Evolutionary conservation across 2,888 invertebrate genomes (phyloP).

Genomic region (Rugalucina vietnamica): DNA sequence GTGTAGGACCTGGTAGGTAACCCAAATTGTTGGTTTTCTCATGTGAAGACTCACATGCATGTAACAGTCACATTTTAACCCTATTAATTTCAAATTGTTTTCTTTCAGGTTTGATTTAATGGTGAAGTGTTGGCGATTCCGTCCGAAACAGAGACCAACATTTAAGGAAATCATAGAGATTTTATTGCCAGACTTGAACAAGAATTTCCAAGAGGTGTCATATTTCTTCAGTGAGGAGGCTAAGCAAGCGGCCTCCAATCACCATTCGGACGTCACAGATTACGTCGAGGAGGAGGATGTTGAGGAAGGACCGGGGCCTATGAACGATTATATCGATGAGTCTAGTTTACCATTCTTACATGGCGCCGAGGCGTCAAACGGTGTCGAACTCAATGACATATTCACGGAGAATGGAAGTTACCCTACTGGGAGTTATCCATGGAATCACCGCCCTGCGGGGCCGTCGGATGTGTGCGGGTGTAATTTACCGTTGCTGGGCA

Average conservation of each 20-base stretch:
- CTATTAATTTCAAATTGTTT: no score
- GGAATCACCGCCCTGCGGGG: slow-evolving; percentile 46
- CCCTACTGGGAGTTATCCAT: slow-evolving; percentile 35
- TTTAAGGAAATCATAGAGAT: slow-evolving; percentile 90
- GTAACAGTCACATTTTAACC: no score
- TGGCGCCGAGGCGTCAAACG: slow-evolving; percentile 54
- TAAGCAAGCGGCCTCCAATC: slow-evolving; percentile 36
- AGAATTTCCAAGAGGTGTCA: slow-evolving; percentile 87
- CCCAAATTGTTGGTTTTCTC: no score
- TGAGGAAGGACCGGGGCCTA: slow-evolving; percentile 48
- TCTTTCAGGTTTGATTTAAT: slow-evolving; percentile 90
- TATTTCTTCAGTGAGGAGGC: slow-evolving; percentile 85
- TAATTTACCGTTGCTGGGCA: slow-evolving; percentile 60
- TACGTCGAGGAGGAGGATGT: slow-evolving; percentile 47
- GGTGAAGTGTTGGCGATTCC: slow-evolving; percentile 96
- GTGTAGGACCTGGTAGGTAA: no score
- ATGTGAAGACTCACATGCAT: no score
- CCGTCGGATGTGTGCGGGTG: slow-evolving; percentile 71
- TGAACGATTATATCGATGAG: slow-evolving; percentile 59
- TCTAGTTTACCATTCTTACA: slow-evolving; percentile 54
- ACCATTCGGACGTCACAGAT: slow-evolving; percentile 33
- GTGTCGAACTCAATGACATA: slow-evolving; percentile 60
- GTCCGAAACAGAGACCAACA: slow-evolving; percentile 91
- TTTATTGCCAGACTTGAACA: slow-evolving; percentile 88
- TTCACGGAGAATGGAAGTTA: slow-evolving; percentile 56